Evolutionary conservation across 2,888 invertebrate genomes (phyloP), one percentile per base, ranked within the genome.

Genomic region (Meandrusa payeni): DNA sequence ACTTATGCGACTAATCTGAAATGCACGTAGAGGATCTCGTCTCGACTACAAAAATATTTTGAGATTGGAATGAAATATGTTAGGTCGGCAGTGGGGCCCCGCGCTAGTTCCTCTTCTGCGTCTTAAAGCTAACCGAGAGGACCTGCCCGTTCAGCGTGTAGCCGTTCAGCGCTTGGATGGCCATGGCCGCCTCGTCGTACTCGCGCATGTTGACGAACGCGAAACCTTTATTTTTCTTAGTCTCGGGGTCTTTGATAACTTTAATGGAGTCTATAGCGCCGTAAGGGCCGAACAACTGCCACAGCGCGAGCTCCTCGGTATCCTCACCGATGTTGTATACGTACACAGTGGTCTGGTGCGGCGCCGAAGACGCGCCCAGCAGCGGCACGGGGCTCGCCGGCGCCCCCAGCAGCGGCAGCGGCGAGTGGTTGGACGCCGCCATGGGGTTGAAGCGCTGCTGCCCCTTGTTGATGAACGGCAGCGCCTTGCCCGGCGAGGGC

Each of bases 71-170:
- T 88, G 88, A 83, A 86, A 85, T 64, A 64, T 69, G 80, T 78
- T 78, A 82, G 76, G 76, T 76, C n/a, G n/a, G n/a, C n/a, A n/a
- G n/a, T 77, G 61, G 76, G 77, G 79, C 80, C 80, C 68, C 69
- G 69, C 77, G 70, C 69, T 61, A 66, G 72, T 64, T 85, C 72
- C 86, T 79, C 77, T 88, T 88, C 76, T 87, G 88, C 50, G 88
- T 88, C 78, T 88, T 88, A 85, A 88, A 88, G 78, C 86, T 88
- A 82, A 88, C 88, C 37, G 88, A 88, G 67, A 88, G 76, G 71
- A 88, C 88, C 77, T 88, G 88, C 57, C 88, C 88, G 58, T 88
- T 88, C 76, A 88, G 87, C 76, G 88, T 81, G 68, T 86, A 87
- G 52, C 88, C 88, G 52, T 88, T 88, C 65, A 88, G 83, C 39